Evolutionary conservation across 2,113 vertebrate genomes (phyloP), one percentile per base, ranked within the genome.

Genomic region (Romanogobio albipinnatus): DNA sequence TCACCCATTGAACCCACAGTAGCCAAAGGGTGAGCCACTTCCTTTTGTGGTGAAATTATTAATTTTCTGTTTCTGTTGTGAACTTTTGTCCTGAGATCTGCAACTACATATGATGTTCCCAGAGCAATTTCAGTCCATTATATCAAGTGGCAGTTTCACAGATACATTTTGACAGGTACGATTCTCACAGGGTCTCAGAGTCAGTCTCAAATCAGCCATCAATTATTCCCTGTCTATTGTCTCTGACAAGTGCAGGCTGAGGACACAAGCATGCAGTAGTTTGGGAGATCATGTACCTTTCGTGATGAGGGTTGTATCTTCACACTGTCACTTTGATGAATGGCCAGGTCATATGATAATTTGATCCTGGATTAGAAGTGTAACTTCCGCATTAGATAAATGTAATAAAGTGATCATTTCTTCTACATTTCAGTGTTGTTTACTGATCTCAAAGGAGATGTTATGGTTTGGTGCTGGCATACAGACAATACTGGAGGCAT

Each of bases 321-420:
- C 88, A 87, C 86, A 87, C 79, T 91, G 92, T 94, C 94, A 94
- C 90, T 82, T 93, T 94, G 93, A 95, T 93, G 92, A 95, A 95
- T 94, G 89, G 81, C 81, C 22, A 66, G 92, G 91, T 93, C 92
- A 90, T 39, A 85, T 62, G 62, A 75, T 75, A 86, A 89, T 84
- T 83, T 86, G 82, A 88, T 45, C 33, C 22, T 71, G 8, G 14
- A 56, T 4, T 33, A 14, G 39, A 71, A 24, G 78, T 53, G 49
- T 22, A 76, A 66, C 47, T 33, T 22, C 33, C 36, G 59, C 22
- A 15, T 39, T 39, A 39, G 33, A 43, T 70, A 11, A 70, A 43
- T 70, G 29, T 14, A 8, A 6, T 14, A 64, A 15, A 66, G 3
- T 3, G 1, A 10, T 15, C 0, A 15, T 33, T 29, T 29, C 1